Conservation (phyloP, 2,888 invertebrate genomes). For the Stegana nigrithorax region DNA sequence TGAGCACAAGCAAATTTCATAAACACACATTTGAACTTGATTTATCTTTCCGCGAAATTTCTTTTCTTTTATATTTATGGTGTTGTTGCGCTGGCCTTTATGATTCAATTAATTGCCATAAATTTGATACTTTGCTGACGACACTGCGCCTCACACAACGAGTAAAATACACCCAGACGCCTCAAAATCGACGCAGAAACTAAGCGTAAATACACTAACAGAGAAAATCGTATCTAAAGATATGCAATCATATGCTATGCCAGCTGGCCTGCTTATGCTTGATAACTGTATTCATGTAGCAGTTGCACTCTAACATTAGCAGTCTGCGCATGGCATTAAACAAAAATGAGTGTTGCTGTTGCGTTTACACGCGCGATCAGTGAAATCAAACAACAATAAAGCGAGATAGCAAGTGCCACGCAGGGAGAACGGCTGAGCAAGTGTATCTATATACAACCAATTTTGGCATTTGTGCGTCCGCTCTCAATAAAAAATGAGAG, state of each 20-base stretch:
- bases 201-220: conserved; percentile 39
- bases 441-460: too few relatives aligned
- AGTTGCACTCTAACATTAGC: conserved; percentile 11
- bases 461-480: too few relatives aligned
- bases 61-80: too few relatives aligned
- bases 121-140: background rate
- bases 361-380: background rate
- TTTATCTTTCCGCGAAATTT: too few relatives aligned
- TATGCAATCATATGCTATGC: conserved; percentile 15
- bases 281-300: too few relatives aligned
- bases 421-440: too few relatives aligned
- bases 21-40: too few relatives aligned
- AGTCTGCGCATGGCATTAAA: background rate
- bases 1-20: too few relatives aligned
- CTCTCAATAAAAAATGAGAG: too few relatives aligned
- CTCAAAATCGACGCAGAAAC: conserved; percentile 55
- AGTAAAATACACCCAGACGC: conserved; percentile 60
- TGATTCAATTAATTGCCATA: conserved; percentile 38
- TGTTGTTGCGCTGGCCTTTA: too few relatives aligned
- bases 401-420: too few relatives aligned
- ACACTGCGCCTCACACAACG: background rate
- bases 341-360: background rate
- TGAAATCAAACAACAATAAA: too few relatives aligned
- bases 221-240: conserved; percentile 25
- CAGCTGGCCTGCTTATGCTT: conserved; percentile 20